Conservation (phyloP, 2,113 vertebrate species). For the Dipodomys ordii region DNA sequence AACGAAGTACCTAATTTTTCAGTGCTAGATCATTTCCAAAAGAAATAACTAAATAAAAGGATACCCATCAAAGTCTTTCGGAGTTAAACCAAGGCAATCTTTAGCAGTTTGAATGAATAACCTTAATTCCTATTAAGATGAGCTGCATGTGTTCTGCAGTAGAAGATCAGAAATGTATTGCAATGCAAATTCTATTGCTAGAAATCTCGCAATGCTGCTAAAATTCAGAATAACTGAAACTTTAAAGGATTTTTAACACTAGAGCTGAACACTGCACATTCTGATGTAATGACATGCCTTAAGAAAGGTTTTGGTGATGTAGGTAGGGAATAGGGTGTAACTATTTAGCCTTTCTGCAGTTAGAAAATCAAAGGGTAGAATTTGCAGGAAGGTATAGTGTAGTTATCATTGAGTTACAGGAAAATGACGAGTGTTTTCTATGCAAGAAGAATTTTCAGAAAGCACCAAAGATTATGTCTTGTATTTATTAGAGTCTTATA, state of each 20-base stretch:
- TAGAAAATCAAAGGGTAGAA: slow-evolving; percentile 67
- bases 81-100: slow-evolving; percentile 71
- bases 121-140: slow-evolving; percentile 78
- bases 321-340: slow-evolving; percentile 65
- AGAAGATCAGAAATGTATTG: slow-evolving; percentile 76
- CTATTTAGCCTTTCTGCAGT: slow-evolving; percentile 18
- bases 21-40: slow-evolving; percentile 69
- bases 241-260: slow-evolving; percentile 79
- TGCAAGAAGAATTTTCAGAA: background rate
- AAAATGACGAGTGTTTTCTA: background rate
- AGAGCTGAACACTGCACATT: slow-evolving; percentile 74
- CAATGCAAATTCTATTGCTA: slow-evolving; percentile 79
- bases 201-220: slow-evolving; percentile 72
- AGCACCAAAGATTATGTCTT: background rate
- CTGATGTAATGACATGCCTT: slow-evolving; percentile 79
- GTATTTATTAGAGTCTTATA: background rate
- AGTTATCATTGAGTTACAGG: background rate
- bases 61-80: slow-evolving; percentile 64
- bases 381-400: slow-evolving; percentile 46
- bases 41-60: slow-evolving; percentile 66
- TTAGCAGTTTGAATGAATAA: slow-evolving; percentile 80
- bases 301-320: slow-evolving; percentile 83
- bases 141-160: slow-evolving; percentile 70
- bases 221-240: slow-evolving; percentile 72
- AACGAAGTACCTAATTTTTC: slow-evolving; percentile 76